Conservation (phyloP, 2,888 invertebrate genomes). For the Tolmerus cingulatus region DNA sequence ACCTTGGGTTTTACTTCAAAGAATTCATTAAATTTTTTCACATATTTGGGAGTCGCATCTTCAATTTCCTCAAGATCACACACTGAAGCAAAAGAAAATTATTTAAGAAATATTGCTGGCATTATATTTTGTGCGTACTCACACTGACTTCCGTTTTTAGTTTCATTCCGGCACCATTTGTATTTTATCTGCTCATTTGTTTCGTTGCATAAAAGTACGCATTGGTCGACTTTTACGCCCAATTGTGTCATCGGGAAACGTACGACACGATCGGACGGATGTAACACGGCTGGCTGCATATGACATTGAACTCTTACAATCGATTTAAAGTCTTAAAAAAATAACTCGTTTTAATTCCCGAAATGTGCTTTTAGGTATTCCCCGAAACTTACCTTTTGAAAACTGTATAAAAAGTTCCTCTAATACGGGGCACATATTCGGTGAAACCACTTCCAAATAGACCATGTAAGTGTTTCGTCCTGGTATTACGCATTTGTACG, state of each 20-base stretch:
- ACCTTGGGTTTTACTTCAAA: conserved; percentile 43
- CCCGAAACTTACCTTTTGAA: background rate
- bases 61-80: background rate
- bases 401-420: conserved; percentile 16
- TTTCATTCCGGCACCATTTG: conserved; percentile 43
- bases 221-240: conserved; percentile 47
- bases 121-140: background rate
- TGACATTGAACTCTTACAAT: background rate
- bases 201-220: conserved; percentile 56
- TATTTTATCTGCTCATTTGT: conserved; percentile 43
- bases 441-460: background rate
- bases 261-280: background rate
- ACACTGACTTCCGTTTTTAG: background rate
- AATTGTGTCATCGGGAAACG: conserved; percentile 49
- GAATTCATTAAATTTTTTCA: conserved; percentile 38
- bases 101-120: background rate
- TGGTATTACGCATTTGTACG: background rate
- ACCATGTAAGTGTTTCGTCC: background rate
- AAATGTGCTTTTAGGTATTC: background rate
- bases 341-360: background rate
- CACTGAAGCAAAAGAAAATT: background rate
- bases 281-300: conserved; percentile 16
- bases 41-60: background rate
- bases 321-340: background rate
- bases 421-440: conserved; percentile 5